These are phyloP conservation scores for Orestias chungarensis DNA, from an alignment of 2,797 vertebrate species.

Conservation along the genomic window DNA sequence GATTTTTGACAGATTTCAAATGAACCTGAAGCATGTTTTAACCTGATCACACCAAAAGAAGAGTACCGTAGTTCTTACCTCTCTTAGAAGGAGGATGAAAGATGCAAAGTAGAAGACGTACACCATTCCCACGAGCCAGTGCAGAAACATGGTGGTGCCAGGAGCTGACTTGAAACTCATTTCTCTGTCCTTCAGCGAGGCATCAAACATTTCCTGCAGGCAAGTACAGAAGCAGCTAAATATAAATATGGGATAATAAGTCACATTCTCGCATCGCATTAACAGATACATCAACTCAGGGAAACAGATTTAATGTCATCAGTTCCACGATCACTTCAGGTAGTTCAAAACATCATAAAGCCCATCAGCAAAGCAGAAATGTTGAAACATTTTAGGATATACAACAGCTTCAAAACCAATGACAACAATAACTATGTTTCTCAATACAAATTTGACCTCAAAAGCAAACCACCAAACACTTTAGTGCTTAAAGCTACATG, in stretches of 20 bases:
- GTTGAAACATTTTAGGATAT: neutral
- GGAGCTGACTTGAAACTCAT: conserved; percentile 97
- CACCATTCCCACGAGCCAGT: conserved; percentile 99
- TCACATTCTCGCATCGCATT: neutral
- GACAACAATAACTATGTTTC: neutral
- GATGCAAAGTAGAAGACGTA: conserved; percentile 99
- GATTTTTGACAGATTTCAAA: neutral
- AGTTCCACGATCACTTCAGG: neutral
- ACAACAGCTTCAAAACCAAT: neutral
- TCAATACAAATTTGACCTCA: neutral
- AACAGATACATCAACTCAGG: neutral
- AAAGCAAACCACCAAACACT: neutral
- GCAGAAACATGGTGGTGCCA: conserved; percentile 98
- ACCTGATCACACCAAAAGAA: neutral
- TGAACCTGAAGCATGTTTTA: neutral
- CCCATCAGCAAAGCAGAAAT: neutral
- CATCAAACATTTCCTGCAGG: conserved; percentile 98
- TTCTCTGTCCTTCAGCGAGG: conserved; percentile 95
- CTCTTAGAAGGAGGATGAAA: conserved; percentile 95
- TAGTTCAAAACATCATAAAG: neutral
- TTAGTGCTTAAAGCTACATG: neutral
- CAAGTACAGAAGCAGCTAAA: neutral
- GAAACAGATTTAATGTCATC: neutral
- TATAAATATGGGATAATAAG: neutral
- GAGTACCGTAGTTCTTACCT: conserved; percentile 81